Percentiles rank a stretch among this genome's conserved stretches.
These are phyloP conservation scores for Trachelus tabidus DNA, from an alignment of 2,888 invertebrate genomes.

Conservation along the genomic window DNA sequence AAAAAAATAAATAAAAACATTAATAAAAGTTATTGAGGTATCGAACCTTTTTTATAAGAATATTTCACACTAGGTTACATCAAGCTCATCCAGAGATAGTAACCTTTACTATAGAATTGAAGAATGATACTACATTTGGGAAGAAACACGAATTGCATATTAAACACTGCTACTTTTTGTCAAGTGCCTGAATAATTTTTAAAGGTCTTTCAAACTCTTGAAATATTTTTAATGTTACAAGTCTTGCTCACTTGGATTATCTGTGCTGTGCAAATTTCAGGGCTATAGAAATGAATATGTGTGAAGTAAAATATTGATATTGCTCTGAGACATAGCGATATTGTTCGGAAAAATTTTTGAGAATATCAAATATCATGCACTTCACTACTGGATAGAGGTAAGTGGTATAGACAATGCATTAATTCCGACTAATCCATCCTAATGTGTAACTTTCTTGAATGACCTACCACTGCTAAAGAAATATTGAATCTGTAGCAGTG, in stretches of 20 bases:
- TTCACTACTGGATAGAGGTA: neutral
- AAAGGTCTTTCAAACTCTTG: neutral
- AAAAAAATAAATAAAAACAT: neutral
- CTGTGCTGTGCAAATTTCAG: neutral
- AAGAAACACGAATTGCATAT: slow-evolving; percentile 34
- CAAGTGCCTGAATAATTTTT: neutral
- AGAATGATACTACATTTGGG: slow-evolving; percentile 10
- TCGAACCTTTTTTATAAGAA: neutral
- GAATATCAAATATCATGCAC: neutral
- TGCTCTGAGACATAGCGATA: neutral
- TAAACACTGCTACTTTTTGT: slow-evolving; percentile 47
- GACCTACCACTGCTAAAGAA: neutral
- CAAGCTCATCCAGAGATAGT: neutral
- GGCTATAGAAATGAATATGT: neutral
- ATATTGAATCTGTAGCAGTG: slow-evolving; percentile 40
- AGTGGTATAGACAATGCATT: neutral
- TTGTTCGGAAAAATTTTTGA: neutral
- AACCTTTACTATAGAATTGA: slow-evolving; percentile 6
- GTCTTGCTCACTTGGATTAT: neutral
- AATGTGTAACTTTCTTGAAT: slow-evolving; percentile 6
- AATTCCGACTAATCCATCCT: slow-evolving; percentile 4
- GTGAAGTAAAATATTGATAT: neutral
- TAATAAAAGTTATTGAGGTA: neutral
- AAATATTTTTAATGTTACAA: neutral
- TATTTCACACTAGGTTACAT: slow-evolving; percentile 6